These are phyloP conservation scores for Cetoscarus ocellatus DNA, from an alignment of 2,797 vertebrate genomes.

Conservation along the genomic window DNA sequence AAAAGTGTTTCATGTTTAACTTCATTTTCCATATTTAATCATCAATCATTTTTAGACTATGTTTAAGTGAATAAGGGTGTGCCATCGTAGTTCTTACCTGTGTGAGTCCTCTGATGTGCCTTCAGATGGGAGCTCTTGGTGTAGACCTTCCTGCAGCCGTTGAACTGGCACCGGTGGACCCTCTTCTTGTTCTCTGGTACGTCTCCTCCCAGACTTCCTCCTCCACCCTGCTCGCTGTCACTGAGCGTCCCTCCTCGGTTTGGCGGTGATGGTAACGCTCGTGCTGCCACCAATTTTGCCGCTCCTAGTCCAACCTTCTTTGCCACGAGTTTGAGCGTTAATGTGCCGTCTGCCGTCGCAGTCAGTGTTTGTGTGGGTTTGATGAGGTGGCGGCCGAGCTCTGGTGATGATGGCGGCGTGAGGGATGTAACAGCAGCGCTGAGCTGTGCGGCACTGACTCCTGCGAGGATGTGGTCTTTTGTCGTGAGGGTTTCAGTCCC, in stretches of 20 bases:
- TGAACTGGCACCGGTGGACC: constrained; percentile 95
- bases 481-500: constrained; percentile 52
- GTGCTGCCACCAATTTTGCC: constrained; percentile 86
- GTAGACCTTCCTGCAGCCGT: constrained; percentile 97
- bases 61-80: too few species aligned
- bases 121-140: constrained; percentile 98
- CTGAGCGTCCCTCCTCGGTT: constrained; percentile 89
- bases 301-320: constrained; percentile 91
- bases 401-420: constrained; percentile 94
- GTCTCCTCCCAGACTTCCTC: constrained; percentile 80
- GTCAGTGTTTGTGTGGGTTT: constrained; percentile 93
- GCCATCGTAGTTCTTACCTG: constrained; percentile 84
- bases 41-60: too few species aligned
- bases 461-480: constrained; percentile 81
- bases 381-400: constrained; percentile 93
- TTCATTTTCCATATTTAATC: too few species aligned
- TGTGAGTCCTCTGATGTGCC: constrained; percentile 97
- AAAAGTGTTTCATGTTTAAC: too few species aligned
- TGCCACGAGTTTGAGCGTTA: constrained; percentile 92
- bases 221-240: constrained; percentile 90
- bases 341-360: constrained; percentile 89
- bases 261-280: constrained; percentile 79
- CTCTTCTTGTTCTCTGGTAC: constrained; percentile 96
- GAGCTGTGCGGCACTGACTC: constrained; percentile 90
- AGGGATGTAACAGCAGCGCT: constrained; percentile 95